phyloP scores from a whole-genome alignment of 2,113 vertebrate genomes.

The Heloderma charlesbogerti region DNA sequence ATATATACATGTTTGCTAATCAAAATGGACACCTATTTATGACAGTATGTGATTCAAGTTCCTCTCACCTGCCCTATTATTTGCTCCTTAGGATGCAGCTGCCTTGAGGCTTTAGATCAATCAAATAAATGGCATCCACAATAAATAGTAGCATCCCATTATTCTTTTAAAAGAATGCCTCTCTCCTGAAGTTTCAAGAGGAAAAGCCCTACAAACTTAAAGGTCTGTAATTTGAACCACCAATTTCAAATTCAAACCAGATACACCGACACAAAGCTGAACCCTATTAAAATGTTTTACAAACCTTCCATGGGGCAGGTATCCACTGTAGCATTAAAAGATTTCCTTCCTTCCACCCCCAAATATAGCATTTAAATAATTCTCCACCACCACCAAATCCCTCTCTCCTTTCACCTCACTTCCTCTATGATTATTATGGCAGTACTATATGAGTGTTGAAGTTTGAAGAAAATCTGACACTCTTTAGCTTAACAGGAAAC shows the following conservation, averaged over 20 bases:
- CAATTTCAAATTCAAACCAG: constrained; percentile 25
- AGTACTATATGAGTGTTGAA: constrained; percentile 7
- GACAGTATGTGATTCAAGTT: background rate
- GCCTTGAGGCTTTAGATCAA: constrained; percentile 11
- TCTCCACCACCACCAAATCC: background rate
- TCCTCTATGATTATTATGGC: constrained; percentile 1
- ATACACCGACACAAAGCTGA: background rate
- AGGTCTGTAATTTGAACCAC: constrained; percentile 48
- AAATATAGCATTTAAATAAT: constrained; percentile 27
- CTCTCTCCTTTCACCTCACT: constrained; percentile 26
- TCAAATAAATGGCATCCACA: constrained; percentile 36
- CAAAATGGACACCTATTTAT: background rate
- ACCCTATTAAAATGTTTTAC: constrained; percentile 5
- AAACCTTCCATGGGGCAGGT: constrained; percentile 13
- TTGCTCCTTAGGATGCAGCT: constrained; percentile 9
- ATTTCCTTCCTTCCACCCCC: background rate
- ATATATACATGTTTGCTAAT: background rate
- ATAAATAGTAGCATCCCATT: constrained; percentile 20
- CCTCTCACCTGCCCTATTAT: background rate
- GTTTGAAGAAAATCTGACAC: constrained; percentile 41
- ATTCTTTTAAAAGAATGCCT: constrained; percentile 25
- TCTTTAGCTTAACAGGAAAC: constrained; percentile 45
- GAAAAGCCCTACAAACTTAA: constrained; percentile 29
- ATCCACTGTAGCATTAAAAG: constrained; percentile 9
- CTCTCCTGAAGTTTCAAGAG: constrained; percentile 24